These are phyloP conservation scores for Pachymerium ferrugineum DNA, from an alignment of 2,888 invertebrate species.

Conservation along the genomic window DNA sequence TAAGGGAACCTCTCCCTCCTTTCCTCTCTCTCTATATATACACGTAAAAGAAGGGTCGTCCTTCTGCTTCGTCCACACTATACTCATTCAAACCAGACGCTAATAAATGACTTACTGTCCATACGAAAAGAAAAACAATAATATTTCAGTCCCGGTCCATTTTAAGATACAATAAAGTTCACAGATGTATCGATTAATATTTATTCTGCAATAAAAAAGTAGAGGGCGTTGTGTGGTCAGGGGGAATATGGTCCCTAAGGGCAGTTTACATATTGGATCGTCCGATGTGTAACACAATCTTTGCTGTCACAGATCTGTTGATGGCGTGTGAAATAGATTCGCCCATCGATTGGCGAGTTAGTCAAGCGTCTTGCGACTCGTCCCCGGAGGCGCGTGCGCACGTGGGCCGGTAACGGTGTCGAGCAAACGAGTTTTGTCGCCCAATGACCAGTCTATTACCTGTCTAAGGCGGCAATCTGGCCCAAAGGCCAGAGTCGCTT, in stretches of 20 bases:
- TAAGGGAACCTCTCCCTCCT: neutral
- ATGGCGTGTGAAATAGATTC: constrained; percentile 31
- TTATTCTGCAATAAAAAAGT: too few relatives aligned
- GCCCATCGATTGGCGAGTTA: constrained; percentile 23
- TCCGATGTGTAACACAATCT: constrained; percentile 29
- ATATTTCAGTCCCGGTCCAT: too few relatives aligned
- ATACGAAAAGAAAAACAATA: neutral
- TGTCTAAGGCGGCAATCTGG: neutral
- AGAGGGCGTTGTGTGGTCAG: too few relatives aligned
- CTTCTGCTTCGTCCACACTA: neutral
- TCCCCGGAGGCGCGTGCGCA: neutral
- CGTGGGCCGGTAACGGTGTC: neutral
- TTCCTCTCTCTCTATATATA: neutral
- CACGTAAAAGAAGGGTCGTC: neutral
- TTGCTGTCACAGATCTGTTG: constrained; percentile 31
- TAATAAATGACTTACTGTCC: neutral
- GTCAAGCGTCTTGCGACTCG: neutral
- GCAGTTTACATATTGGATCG: constrained; percentile 32
- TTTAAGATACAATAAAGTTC: neutral
- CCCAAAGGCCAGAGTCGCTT: neutral
- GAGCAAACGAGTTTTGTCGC: neutral
- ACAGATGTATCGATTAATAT: too few relatives aligned
- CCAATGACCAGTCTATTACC: neutral
- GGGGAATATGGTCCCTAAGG: neutral
- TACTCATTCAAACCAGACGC: neutral